Evolutionary conservation across 2,888 invertebrate genomes (phyloP), one percentile per base, ranked within the genome.

Genomic region (Lasioglossum marginatum): DNA sequence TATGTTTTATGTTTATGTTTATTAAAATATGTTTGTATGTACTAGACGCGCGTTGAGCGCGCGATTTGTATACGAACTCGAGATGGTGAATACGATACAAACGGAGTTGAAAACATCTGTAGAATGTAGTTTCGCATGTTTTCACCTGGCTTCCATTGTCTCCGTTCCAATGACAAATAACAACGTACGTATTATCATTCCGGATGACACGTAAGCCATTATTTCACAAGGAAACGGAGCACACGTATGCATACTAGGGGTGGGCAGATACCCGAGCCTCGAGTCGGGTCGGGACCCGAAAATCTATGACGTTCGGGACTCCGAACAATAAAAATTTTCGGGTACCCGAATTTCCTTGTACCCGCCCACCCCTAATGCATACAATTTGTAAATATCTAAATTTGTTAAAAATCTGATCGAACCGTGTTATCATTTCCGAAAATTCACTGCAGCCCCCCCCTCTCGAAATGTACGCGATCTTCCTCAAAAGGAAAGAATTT

Each of bases 91-190:
- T 40, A 63, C 31, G 48, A 66, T 14, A 45, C 72, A 23, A 72
- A 72, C 10, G 74, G 74, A 66, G 72, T 60, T 57, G 66, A 31
- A 85, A 79, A 76, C 60, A 70, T 68, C 72, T 71, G n/a, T 73
- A 77, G 70, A 76, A 85, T 48, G 66, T 34, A 68, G 66, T 63
- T 78, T 48, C 40, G 34, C 68, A 34, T 68, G 72, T 78, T 81
- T 72, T 52, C 40, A 73, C n/a, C 68, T 48, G 40, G 66, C 75
- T 75, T 52, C 83, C 72, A 86, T 86, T 81, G 77, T 80, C 75
- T 68, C 78, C 48, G n/a, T 68, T 68, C 31, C 31, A 66, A 63
- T 72, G 16, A 79, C 34, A 52, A 66, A 57, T 68, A 23, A 79
- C 40, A 52, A 63, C 31, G 31, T 63, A 4, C 14, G 5, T 80